phyloP scores from a whole-genome alignment of 2,888 invertebrate species.

The Amblyteles armatorius region DNA sequence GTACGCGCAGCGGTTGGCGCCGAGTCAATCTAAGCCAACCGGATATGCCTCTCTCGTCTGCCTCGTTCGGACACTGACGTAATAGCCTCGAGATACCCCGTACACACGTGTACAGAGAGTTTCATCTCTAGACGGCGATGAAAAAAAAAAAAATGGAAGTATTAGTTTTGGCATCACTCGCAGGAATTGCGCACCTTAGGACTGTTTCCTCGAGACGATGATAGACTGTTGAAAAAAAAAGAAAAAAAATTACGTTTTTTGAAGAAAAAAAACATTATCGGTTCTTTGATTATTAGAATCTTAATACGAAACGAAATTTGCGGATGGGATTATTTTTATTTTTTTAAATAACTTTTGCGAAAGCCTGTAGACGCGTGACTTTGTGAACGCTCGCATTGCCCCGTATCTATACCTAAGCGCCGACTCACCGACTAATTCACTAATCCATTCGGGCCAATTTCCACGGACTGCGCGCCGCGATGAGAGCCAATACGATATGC shows the following conservation, averaged over 20 bases:
- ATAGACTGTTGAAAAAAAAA: slow-evolving; percentile 58
- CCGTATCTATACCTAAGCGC: slow-evolving; percentile 33
- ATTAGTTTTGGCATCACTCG: not conserved
- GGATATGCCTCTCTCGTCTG: slow-evolving; percentile 83
- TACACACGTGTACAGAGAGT: slow-evolving; percentile 62
- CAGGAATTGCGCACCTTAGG: not conserved
- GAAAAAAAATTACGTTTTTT: too few species aligned
- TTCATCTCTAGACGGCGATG: slow-evolving; percentile 70
- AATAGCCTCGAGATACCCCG: slow-evolving; percentile 68
- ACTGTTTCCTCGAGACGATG: too few species aligned
- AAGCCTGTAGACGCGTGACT: slow-evolving; percentile 40
- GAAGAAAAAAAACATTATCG: too few species aligned
- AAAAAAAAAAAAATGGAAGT: not conserved
- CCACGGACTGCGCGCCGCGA: slow-evolving; percentile 28
- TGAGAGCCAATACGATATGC: slow-evolving; percentile 27
- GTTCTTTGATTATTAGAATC: not conserved
- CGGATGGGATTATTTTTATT: too few species aligned
- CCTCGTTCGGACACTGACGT: slow-evolving; percentile 78
- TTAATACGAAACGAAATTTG: not conserved
- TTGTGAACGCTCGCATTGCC: not conserved
- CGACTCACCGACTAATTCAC: slow-evolving; percentile 62
- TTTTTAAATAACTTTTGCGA: slow-evolving; percentile 10
- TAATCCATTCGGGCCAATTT: slow-evolving; percentile 63
- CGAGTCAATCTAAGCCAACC: slow-evolving; percentile 84
- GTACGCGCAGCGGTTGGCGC: slow-evolving; percentile 84